Evolutionary conservation across 2,797 vertebrate species (phyloP), one percentile per base, ranked within the genome.

Genomic region (Alfaro cultratus): DNA sequence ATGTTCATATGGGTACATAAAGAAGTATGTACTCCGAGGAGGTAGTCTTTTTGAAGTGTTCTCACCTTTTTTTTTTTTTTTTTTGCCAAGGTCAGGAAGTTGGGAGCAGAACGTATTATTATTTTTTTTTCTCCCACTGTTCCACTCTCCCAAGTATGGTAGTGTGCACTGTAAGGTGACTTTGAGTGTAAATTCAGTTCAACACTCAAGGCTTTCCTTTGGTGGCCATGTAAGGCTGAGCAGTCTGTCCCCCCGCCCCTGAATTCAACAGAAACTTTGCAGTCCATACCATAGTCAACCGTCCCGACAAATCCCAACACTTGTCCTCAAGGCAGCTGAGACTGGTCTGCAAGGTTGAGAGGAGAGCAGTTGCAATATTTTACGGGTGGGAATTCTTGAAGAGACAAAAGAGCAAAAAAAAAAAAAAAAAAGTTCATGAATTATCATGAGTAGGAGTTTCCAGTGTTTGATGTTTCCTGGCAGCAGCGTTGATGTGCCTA

Each of bases 1-100:
- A 98, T 97, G 96, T 98, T 97, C 99, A 99, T 99, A 99, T 99
- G 99, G 99, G 98, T 97, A 99, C 97, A 98, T 99, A 99, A 99
- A 99, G 98, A 99, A 99, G 99, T 99, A 99, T 98, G 99, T 99
- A 94, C 97, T 97, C 98, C 94, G 96, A 96, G 96, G 96, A 98
- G 97, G 97, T 95, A 95, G 92, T 93, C 85, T 87, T 87, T 87
- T 89, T 82, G 86, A 91, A 89, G 90, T 85, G 82, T 79, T 89
- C 88, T 94, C 91, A 94, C 91, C 94, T 96, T 95, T 70, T 70
- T 46, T 71, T 94, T 76, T 96, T 96, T 95, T 70, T 70, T 46
- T 71, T 94, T 76, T 96, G 78, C 89, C 91, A 92, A 93, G 91
- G 92, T 85, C 92, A 91, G 80, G 93, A 91, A 92, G 91, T 94